Evolutionary conservation across 2,797 vertebrate genomes (phyloP).

Genomic region (Gymnodraco acuticeps): DNA sequence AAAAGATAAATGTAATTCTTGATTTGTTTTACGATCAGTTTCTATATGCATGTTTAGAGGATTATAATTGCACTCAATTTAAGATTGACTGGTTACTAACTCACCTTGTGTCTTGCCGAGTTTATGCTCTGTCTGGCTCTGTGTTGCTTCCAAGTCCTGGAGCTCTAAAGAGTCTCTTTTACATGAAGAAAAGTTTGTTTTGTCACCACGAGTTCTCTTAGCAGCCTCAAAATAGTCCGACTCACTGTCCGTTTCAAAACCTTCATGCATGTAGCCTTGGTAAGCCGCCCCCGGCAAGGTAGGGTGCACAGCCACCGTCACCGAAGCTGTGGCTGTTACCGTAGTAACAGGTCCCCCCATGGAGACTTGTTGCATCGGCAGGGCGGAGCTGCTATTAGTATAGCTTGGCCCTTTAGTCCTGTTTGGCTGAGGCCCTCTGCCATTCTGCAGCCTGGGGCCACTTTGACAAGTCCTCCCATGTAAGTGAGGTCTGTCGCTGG

Average conservation of each 20-base stretch:
- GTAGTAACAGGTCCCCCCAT: slow-evolving; percentile 82
- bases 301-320: slow-evolving; percentile 94
- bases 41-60: not conserved
- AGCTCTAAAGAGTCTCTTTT: slow-evolving; percentile 86
- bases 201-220: slow-evolving; percentile 76
- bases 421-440: slow-evolving; percentile 83
- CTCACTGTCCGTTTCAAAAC: slow-evolving; percentile 86
- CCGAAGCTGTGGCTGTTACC: slow-evolving; percentile 94
- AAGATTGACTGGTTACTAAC: not conserved
- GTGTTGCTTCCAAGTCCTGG: slow-evolving; percentile 85
- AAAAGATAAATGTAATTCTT: not conserved
- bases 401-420: slow-evolving; percentile 85
- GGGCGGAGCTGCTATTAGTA: slow-evolving; percentile 62
- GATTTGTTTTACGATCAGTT: not conserved
- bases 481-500: slow-evolving; percentile 79
- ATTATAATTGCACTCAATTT: not conserved
- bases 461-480: slow-evolving; percentile 85
- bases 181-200: slow-evolving; percentile 75
- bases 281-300: slow-evolving; percentile 90
- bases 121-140: slow-evolving; percentile 73
- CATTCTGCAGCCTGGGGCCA: slow-evolving; percentile 77
- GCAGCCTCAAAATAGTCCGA: slow-evolving; percentile 85
- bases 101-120: slow-evolving; percentile 82
- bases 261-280: slow-evolving; percentile 88
- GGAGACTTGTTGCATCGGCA: slow-evolving; percentile 61